A percentile compares a stretch with the other conserved stretches of the same genome.
phyloP scores from a whole-genome alignment of 2,888 invertebrate genomes.

The Cheilosia grossa region DNA sequence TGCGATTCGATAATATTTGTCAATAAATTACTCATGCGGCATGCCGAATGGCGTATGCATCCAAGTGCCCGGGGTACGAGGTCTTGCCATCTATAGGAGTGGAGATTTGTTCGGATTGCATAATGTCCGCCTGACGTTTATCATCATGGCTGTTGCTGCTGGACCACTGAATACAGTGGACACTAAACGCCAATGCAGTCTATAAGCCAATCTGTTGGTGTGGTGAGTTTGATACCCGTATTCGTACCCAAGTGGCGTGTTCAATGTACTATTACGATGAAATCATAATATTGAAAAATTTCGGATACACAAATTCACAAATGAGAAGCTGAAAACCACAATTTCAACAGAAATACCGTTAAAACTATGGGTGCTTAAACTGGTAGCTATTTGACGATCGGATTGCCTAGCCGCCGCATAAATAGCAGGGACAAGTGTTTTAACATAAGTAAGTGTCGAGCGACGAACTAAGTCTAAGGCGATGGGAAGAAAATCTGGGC shows the following conservation, averaged over 20 bases:
- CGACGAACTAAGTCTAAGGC: neutral
- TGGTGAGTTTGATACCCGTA: slow-evolving; percentile 38
- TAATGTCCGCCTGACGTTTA: slow-evolving; percentile 52
- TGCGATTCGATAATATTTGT: slow-evolving; percentile 70
- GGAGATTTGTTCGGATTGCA: slow-evolving; percentile 58
- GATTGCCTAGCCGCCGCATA: slow-evolving; percentile 13
- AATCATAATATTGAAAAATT: slow-evolving; percentile 40
- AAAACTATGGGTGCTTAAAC: slow-evolving; percentile 29
- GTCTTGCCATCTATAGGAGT: slow-evolving; percentile 39
- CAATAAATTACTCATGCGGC: slow-evolving; percentile 53
- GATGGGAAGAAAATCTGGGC: slow-evolving; percentile 13
- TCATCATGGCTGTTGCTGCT: slow-evolving; percentile 18
- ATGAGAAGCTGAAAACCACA: slow-evolving; percentile 15
- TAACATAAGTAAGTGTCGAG: slow-evolving; percentile 33
- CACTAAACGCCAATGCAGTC: slow-evolving; percentile 1
- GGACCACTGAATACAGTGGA: neutral
- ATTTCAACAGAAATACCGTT: slow-evolving; percentile 19
- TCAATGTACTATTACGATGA: slow-evolving; percentile 19
- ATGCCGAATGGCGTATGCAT: slow-evolving; percentile 28
- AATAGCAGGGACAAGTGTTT: slow-evolving; percentile 40
- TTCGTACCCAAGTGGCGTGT: neutral
- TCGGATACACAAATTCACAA: slow-evolving; percentile 31
- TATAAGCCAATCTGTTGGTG: slow-evolving; percentile 50
- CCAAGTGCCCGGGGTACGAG: slow-evolving; percentile 22
- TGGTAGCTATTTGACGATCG: slow-evolving; percentile 10